These are phyloP conservation scores for Podocnemis expansa DNA, from an alignment of 2,113 vertebrate genomes.

Conservation along the genomic window DNA sequence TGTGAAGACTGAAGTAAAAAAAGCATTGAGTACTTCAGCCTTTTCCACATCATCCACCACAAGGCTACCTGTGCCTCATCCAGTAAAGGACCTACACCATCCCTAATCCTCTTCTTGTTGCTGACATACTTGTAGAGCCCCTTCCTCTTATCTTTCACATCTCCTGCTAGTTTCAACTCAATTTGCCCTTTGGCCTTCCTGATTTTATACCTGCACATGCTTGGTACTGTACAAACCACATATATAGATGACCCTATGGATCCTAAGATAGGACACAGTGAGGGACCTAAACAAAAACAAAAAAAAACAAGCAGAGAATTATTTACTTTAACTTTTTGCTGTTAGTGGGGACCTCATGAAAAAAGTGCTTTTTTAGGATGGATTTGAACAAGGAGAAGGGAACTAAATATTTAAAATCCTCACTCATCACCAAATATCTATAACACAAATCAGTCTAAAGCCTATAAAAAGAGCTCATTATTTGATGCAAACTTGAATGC, in stretches of 20 bases:
- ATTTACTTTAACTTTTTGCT: background rate
- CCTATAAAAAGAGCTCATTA: rapidly evolving
- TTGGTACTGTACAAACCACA: background rate
- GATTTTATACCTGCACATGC: too few species aligned
- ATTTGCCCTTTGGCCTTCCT: too few species aligned
- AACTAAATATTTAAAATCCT: rapidly evolving
- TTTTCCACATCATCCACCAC: too few species aligned
- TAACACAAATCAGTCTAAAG: background rate
- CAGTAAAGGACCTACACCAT: too few species aligned
- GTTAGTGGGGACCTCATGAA: background rate
- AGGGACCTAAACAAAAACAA: too few species aligned
- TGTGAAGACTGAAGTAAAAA: too few species aligned
- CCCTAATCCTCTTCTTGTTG: too few species aligned
- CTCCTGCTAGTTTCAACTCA: too few species aligned
- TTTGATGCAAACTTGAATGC: background rate
- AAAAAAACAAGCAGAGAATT: background rate
- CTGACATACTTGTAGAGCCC: too few species aligned
- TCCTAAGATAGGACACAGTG: background rate
- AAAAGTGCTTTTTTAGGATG: rapidly evolving
- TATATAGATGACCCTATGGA: background rate
- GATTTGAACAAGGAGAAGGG: background rate
- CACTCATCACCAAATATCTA: background rate
- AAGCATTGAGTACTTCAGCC: too few species aligned
- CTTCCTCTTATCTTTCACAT: too few species aligned
- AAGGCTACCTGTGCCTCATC: too few species aligned